Conservation (phyloP, 1,140 invertebrate species). For the Magallana ariakensis region DNA sequence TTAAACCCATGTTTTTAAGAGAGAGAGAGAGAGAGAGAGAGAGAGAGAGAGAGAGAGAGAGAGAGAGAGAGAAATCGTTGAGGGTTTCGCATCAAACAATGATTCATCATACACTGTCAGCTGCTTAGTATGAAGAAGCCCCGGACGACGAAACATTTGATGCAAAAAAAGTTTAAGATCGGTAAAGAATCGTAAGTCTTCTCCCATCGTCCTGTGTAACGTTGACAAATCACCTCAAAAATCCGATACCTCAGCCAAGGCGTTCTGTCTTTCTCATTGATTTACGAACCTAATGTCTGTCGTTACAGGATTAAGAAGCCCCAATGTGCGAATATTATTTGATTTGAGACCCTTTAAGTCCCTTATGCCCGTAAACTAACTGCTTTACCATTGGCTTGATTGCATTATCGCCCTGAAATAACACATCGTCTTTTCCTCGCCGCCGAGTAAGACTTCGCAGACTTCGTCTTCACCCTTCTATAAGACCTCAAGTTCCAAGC, state of each 20-base stretch:
- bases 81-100: background rate
- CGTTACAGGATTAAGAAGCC: slow-evolving; percentile 43
- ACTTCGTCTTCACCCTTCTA: slow-evolving; percentile 1
- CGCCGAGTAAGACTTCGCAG: slow-evolving; percentile 2
- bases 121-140: slow-evolving; percentile 9
- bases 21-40: too few relatives aligned
- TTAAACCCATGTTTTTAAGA: too few relatives aligned
- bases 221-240: slow-evolving; percentile 40
- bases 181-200: slow-evolving; percentile 33
- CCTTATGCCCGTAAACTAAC: slow-evolving; percentile 39
- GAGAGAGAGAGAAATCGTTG: too few relatives aligned
- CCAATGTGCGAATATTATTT: slow-evolving; percentile 42
- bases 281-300: slow-evolving; percentile 40
- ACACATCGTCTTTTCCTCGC: slow-evolving; percentile 36
- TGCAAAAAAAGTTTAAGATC: slow-evolving; percentile 24
- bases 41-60: too few relatives aligned
- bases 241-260: slow-evolving; percentile 12
- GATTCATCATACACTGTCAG: slow-evolving; percentile 1
- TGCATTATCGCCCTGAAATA: slow-evolving; percentile 39
- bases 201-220: background rate
- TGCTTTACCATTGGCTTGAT: slow-evolving; percentile 40
- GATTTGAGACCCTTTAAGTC: slow-evolving; percentile 46
- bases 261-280: slow-evolving; percentile 30
- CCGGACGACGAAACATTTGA: background rate
- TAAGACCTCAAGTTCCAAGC: background rate